Percentiles rank a stretch among this genome's conserved stretches.
Conservation (phyloP, 2,888 invertebrate genomes). For the Slavum lentiscoides region DNA sequence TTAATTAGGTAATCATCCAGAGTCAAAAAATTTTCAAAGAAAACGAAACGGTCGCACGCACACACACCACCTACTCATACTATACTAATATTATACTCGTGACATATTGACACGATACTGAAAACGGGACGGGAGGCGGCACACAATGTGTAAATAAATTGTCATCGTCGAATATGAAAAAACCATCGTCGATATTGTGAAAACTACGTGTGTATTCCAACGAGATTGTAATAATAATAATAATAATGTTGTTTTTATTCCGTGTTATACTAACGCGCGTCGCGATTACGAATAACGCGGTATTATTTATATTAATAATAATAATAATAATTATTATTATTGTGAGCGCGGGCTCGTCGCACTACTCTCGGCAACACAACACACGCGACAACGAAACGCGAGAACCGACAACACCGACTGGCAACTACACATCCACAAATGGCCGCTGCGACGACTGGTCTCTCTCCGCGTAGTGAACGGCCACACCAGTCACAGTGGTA, state of each 20-base stretch:
- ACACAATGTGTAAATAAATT: background rate
- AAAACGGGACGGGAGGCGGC: no score
- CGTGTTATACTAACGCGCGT: background rate
- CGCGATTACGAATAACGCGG: background rate
- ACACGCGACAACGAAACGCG: constrained; percentile 6
- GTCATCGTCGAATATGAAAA: background rate
- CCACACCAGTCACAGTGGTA: background rate
- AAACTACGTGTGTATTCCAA: background rate
- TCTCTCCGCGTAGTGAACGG: background rate
- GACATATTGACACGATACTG: no score
- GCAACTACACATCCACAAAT: constrained; percentile 47
- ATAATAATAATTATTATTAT: no score
- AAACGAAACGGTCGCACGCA: no score
- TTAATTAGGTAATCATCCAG: no score
- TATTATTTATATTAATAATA: background rate
- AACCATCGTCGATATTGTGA: background rate
- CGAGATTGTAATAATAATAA: background rate
- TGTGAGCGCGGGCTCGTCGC: background rate
- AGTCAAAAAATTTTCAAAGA: no score
- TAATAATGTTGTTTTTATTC: background rate
- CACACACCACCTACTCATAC: no score
- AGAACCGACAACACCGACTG: constrained; percentile 29
- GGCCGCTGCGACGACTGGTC: constrained; percentile 47
- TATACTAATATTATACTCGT: no score
- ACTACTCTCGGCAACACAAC: background rate